These are phyloP conservation scores for Chaenogobius annularis DNA, from an alignment of 2,113 vertebrate genomes.

Conservation along the genomic window DNA sequence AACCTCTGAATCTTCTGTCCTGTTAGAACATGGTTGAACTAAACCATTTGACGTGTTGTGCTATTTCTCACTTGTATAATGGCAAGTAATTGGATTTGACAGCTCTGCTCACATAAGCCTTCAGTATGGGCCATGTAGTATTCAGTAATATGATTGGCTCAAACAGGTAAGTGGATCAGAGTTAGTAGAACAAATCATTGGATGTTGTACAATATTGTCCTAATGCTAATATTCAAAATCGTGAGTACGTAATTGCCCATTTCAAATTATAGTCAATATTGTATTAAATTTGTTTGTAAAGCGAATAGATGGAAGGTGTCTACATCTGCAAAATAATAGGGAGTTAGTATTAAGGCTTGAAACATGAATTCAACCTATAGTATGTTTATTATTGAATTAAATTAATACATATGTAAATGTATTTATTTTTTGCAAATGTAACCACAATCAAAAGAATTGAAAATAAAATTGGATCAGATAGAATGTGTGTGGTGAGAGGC, in stretches of 20 bases:
- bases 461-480: slow-evolving; percentile 18
- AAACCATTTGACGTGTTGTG: neutral
- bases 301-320: no score
- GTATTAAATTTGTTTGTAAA: no score
- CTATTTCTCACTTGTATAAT: slow-evolving; percentile 11
- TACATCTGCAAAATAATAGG: no score
- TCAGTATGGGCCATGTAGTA: neutral
- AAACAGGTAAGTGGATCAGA: slow-evolving; percentile 39
- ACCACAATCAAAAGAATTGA: neutral
- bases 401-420: neutral
- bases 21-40: neutral
- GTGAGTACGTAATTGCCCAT: no score
- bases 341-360: no score
- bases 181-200: neutral
- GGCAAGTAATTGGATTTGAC: slow-evolving; percentile 20
- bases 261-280: no score
- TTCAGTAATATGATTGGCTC: slow-evolving; percentile 16
- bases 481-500: neutral
- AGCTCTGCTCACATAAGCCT: slow-evolving; percentile 9
- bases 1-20: no score
- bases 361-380: no score
- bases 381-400: neutral
- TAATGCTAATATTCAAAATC: no score
- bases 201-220: neutral
- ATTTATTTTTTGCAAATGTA: neutral